Conservation (phyloP, 1,140 invertebrate genomes). For the Caenorhabditis remanei region DNA sequence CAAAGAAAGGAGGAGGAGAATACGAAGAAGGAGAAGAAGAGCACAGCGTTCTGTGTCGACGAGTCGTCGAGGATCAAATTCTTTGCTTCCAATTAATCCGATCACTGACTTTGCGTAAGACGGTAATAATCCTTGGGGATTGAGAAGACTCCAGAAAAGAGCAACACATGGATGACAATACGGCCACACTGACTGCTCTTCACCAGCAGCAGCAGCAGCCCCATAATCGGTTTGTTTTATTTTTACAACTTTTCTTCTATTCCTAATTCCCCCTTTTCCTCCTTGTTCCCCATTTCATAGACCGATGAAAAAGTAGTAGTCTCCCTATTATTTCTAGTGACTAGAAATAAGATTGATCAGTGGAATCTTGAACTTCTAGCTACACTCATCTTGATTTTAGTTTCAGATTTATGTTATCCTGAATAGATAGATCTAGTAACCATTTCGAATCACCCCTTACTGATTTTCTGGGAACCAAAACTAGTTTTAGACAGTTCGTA, state of each 20-base stretch:
- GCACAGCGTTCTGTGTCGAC: background rate
- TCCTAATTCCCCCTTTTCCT: background rate
- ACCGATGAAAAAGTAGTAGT: background rate
- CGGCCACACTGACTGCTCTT: conserved; percentile 36
- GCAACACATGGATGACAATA: conserved; percentile 52
- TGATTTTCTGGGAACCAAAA: too few species aligned
- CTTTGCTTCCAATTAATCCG: conserved; percentile 51
- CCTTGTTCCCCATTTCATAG: background rate
- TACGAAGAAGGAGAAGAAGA: background rate
- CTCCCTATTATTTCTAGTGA: too few species aligned
- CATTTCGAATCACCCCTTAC: too few species aligned
- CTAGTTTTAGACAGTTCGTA: too few species aligned
- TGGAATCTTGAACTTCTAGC: too few species aligned
- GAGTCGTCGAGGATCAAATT: conserved; percentile 49
- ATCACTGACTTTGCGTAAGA: conserved; percentile 52
- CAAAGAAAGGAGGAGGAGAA: background rate
- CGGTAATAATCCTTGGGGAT: conserved; percentile 52
- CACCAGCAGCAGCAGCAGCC: conserved; percentile 46
- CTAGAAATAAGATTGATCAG: too few species aligned
- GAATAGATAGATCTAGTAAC: too few species aligned
- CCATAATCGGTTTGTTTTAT: conserved; percentile 42
- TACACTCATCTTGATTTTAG: too few species aligned
- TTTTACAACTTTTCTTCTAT: conserved; percentile 21
- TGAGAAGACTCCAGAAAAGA: conserved; percentile 42
- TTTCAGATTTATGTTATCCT: too few species aligned